Evolutionary conservation across 2,888 invertebrate genomes (phyloP).

Genomic region (Heliconius ismenius): DNA sequence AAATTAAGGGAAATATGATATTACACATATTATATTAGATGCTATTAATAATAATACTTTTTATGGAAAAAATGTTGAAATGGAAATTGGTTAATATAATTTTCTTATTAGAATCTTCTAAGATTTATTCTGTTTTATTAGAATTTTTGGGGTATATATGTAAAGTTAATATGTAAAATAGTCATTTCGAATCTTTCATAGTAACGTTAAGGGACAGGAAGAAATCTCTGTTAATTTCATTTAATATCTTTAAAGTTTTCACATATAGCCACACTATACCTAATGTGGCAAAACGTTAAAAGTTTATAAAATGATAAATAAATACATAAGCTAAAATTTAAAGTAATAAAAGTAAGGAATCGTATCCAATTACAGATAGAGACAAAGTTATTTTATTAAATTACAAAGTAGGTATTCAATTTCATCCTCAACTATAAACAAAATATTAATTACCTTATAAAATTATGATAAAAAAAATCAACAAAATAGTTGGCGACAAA

Average conservation of each 20-base stretch:
- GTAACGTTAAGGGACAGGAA: not conserved
- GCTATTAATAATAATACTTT: not conserved
- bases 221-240: not conserved
- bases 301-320: not conserved
- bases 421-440: no score
- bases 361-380: not conserved
- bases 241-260: no score
- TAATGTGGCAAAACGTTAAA: not conserved
- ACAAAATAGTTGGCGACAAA: no score
- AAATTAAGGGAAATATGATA: not conserved
- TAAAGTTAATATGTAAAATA: no score
- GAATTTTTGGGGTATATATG: no score
- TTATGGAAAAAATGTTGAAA: not conserved
- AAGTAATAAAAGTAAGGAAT: not conserved
- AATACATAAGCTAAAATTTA: not conserved
- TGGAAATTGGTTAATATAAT: no score
- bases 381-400: no score
- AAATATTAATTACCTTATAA: no score
- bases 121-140: not conserved
- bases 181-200: not conserved
- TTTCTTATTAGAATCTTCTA: slow-evolving; percentile 19
- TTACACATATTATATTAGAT: not conserved
- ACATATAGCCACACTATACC: not conserved
- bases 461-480: no score
- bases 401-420: no score